phyloP scores from a whole-genome alignment of 2,113 vertebrate species.

The Penelope pileata region DNA sequence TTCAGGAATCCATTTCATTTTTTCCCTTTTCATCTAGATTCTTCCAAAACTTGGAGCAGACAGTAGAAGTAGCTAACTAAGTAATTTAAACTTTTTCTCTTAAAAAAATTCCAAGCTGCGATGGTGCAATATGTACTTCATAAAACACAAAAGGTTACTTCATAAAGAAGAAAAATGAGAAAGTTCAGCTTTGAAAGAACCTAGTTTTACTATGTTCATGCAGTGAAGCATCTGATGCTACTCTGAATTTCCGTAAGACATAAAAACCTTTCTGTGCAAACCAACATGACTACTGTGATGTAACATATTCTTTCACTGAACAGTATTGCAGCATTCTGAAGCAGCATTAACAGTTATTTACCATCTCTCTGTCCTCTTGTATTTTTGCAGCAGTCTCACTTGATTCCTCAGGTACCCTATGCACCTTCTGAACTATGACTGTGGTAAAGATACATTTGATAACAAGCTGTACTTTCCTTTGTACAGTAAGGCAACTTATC shows the following conservation, averaged over 20 bases:
- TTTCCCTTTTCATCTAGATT: neutral
- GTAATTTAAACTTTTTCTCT: neutral
- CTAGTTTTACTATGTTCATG: neutral
- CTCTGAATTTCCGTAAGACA: neutral
- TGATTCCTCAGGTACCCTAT: neutral
- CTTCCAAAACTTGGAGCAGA: neutral
- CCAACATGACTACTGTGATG: neutral
- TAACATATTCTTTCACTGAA: neutral
- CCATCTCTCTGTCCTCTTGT: neutral
- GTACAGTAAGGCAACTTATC: neutral
- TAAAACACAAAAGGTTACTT: neutral
- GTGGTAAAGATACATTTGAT: neutral
- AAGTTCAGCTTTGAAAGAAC: neutral
- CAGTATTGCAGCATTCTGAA: neutral
- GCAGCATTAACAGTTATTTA: neutral
- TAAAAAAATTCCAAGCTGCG: fast-evolving
- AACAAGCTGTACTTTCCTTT: neutral
- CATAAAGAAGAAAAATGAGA: neutral
- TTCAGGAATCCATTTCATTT: neutral
- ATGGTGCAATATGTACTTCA: neutral
- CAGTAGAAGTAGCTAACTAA: neutral
- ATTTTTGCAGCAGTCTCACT: neutral
- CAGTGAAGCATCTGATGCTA: neutral
- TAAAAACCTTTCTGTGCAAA: neutral
- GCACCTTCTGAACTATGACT: neutral